Evolutionary conservation across 2,888 invertebrate genomes (phyloP).

Genomic region (Tuta absoluta): DNA sequence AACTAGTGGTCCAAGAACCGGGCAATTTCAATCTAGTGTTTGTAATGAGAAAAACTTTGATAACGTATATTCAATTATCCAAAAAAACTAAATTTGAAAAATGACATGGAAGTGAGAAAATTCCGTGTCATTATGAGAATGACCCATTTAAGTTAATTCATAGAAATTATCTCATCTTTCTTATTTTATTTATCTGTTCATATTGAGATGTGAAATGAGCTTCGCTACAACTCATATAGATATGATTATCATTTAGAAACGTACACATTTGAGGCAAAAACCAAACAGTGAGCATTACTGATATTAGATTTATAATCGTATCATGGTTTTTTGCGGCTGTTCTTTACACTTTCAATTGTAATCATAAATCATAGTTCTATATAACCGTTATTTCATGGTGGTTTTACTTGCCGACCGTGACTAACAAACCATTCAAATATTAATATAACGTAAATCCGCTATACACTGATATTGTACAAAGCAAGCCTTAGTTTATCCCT

Average conservation of each 20-base stretch:
- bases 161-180: too few relatives aligned
- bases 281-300: background rate
- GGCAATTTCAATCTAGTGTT: too few relatives aligned
- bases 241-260: slow-evolving; percentile 1
- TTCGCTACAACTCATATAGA: background rate
- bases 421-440: background rate
- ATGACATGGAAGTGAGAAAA: too few relatives aligned
- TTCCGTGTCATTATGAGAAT: too few relatives aligned
- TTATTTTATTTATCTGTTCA: background rate
- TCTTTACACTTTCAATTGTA: background rate
- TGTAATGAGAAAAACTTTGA: too few relatives aligned
- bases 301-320: background rate
- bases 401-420: background rate
- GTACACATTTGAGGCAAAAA: background rate
- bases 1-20: too few relatives aligned
- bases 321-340: background rate
- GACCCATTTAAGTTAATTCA: too few relatives aligned
- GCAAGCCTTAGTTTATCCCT: background rate
- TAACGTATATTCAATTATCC: too few relatives aligned
- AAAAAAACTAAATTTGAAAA: too few relatives aligned
- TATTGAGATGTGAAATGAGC: background rate
- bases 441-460: background rate
- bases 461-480: background rate
- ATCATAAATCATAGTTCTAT: background rate
- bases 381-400: slow-evolving; percentile 5